Base-by-base conservation (phyloP, 2,888 invertebrate species). In the Balanococcus diminutus region DNA sequence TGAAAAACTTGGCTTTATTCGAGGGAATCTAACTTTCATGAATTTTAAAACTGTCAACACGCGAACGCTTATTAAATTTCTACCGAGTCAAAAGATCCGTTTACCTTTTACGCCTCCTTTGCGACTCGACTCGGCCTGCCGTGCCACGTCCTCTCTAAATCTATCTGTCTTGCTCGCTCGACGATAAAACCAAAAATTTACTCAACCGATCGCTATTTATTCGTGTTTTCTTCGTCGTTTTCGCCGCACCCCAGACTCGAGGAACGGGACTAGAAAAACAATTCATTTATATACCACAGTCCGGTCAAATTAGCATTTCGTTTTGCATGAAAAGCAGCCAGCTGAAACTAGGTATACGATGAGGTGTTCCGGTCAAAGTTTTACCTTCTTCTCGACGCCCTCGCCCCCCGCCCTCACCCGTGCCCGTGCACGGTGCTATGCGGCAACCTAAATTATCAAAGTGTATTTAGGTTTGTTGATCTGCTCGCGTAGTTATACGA, bases 11-110 rank as follows among this genome's bases (percentile, higher is more conserved):
- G 61, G 61, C 61, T 67, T 67, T 67, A 67, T 67, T 67, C 61
- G 61, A 67, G 61, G 28, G 28, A 9, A 67, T 67, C 61, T 67
- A 67, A 67, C 61, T 67, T 67, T 67, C 61, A 67, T 67, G 61
- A 67, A 67, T 67, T 67, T 67, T 67, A 67, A 67, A 67, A 67
- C 61, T 67, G 61, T 67, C 61, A 67, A 67, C 61, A 25, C 61
- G 61, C 61, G 61, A 67, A 67, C 61, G 61, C 61, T 67, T 67
- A 67, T 67, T 67, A 67, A 67, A 67, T 67, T 67, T 67, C 61
- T 67, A 67, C 61, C 61, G 3, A 25, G 22, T 67, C 61, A 67
- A 67, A 67, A 67, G 61, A 28, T 67, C 61, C 61, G 61, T 28
- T 67, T 28, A 67, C 61, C 28, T 67, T 67, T 51, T 51, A 51